Base-by-base conservation (phyloP, 2,888 invertebrate species). In the Pachliopta kotzebuea region DNA sequence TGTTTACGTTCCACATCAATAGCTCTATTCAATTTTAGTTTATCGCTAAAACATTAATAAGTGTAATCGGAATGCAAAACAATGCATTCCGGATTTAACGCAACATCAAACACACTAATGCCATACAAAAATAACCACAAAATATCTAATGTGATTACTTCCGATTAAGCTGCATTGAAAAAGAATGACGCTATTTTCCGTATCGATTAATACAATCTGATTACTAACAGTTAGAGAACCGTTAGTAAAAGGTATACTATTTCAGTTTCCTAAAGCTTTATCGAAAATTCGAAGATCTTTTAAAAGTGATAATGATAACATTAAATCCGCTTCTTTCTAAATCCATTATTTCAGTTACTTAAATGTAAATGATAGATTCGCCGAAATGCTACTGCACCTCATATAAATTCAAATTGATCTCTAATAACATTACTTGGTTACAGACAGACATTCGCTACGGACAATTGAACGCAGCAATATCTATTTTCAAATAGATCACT, bases 171-270 rank as follows among this genome's bases (percentile, higher is more conserved):
- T 75, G 78, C 80, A 81, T 78, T 81, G 78, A 83, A 84, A 81
- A 74, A 55, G 21, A 26, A 9, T 75, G 72, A 78, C 72, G 71
- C 74, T 78, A 84, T 83, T 86, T 85, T 79, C 52, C 18, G 71
- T 79, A 82, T 77, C 81, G 79, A 80, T 83, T 83, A 79, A 77
- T 78, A 79, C 80, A 81, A 86, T 84, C 79, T 75, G 84, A 86
- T 88, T 78, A 86, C 88, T 78, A 79, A 83, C 88, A 86, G 86
- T 86, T 84, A 83, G 78, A 72, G 75, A 86, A 86, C 88, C 88
- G 88, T 84, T 83, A 86, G 37, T 37, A 61, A 61, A 61, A 61
- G 61, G 8, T 49, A 29, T 49, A 49, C 14, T 18, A 21, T 23
- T 20, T 52, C 31, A 20, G 17, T n/a, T 50, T 24, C 29, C 45